phyloP scores from a whole-genome alignment of 2,797 vertebrate species.

The Rhynchonycteris naso region DNA sequence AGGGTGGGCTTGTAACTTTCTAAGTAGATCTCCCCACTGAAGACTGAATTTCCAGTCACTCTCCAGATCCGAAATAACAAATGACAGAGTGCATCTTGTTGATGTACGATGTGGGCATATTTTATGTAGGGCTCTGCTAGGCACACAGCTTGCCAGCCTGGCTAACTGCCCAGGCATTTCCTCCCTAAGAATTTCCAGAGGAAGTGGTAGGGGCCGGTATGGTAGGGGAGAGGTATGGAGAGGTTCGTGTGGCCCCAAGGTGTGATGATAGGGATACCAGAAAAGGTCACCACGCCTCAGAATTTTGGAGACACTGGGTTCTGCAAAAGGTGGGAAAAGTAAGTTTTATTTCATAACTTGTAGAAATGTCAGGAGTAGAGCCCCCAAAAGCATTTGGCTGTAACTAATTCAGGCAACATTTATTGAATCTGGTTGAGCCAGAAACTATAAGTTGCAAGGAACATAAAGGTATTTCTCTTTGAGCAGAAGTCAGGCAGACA shows the following conservation, averaged over 20 bases:
- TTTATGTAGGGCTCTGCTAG: background rate
- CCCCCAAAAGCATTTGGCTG: background rate
- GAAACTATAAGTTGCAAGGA: background rate
- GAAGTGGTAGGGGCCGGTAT: background rate
- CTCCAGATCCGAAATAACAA: background rate
- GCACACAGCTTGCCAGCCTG: background rate
- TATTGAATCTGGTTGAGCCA: background rate
- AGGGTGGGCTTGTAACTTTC: background rate
- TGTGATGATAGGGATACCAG: background rate
- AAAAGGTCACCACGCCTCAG: background rate
- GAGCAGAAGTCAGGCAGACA: background rate
- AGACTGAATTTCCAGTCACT: background rate
- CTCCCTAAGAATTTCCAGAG: constrained; percentile 19
- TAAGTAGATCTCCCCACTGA: background rate
- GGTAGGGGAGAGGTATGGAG: background rate
- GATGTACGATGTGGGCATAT: background rate
- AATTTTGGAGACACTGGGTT: background rate
- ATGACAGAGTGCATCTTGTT: background rate
- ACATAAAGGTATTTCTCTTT: background rate
- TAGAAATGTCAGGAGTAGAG: background rate
- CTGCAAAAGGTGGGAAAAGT: background rate
- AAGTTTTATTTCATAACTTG: constrained; percentile 26
- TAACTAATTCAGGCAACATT: background rate
- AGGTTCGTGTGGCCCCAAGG: background rate
- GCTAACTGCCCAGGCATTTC: background rate